Conservation (phyloP, 92 coral and sea anemone genomes). For the Ricordea florida region DNA sequence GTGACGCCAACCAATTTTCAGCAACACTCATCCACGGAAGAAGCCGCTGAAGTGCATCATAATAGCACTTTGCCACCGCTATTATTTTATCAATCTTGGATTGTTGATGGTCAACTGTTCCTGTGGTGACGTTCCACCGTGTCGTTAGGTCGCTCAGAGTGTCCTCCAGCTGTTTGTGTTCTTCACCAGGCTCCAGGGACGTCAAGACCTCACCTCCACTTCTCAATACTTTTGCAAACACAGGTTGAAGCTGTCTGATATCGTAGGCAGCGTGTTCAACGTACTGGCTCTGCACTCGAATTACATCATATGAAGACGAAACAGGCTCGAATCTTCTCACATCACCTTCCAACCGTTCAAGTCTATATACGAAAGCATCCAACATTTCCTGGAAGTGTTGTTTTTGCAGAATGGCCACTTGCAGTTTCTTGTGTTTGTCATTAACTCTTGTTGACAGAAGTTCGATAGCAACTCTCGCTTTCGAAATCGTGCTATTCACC, state of each 20-base stretch:
- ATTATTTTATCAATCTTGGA: slow-evolving; percentile 76
- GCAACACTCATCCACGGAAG: slow-evolving; percentile 83
- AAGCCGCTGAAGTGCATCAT: slow-evolving; percentile 62
- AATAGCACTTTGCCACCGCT: slow-evolving; percentile 76
- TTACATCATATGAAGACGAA: slow-evolving; percentile 75
- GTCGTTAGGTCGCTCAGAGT: slow-evolving; percentile 70
- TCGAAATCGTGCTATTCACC: slow-evolving; percentile 79
- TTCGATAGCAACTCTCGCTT: slow-evolving; percentile 68
- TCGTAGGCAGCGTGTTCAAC: slow-evolving; percentile 74
- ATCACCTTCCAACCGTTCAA: slow-evolving; percentile 79
- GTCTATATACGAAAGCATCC: slow-evolving; percentile 77
- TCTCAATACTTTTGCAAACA: slow-evolving; percentile 71
- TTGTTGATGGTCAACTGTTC: slow-evolving; percentile 67
- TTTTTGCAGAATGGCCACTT: slow-evolving; percentile 78
- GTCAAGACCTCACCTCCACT: slow-evolving; percentile 76
- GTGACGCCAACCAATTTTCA: slow-evolving; percentile 75
- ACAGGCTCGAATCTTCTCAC: slow-evolving; percentile 71
- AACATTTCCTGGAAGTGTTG: slow-evolving; percentile 90
- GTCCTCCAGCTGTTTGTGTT: slow-evolving; percentile 70
- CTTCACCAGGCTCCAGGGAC: slow-evolving; percentile 81
- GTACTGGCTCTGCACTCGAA: slow-evolving; percentile 82
- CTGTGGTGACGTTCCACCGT: slow-evolving; percentile 77
- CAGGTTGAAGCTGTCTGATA: slow-evolving; percentile 90
- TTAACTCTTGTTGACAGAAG: slow-evolving; percentile 73
- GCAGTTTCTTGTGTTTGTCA: slow-evolving; percentile 78